These are phyloP conservation scores for Amphibalanus amphitrite DNA, from an alignment of 1,140 invertebrate species.

Conservation along the genomic window DNA sequence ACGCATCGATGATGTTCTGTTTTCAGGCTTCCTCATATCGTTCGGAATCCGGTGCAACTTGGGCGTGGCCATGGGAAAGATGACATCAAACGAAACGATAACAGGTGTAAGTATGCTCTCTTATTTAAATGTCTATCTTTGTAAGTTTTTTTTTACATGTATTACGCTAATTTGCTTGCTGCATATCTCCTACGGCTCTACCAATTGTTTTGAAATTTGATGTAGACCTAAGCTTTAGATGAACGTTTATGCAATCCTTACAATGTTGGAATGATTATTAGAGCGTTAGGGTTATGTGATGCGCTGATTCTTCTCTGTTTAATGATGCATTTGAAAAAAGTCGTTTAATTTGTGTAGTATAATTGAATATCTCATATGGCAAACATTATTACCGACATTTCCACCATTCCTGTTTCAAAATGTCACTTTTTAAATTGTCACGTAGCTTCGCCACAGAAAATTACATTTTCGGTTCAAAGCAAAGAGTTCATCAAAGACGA, in stretches of 20 bases:
- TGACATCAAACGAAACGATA: constrained; percentile 33
- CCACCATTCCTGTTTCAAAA: neutral
- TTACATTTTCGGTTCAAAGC: too few relatives aligned
- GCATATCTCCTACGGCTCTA: too few relatives aligned
- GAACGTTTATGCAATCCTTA: too few relatives aligned
- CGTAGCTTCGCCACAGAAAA: too few relatives aligned
- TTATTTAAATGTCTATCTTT: constrained; percentile 8
- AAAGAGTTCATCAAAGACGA: too few relatives aligned
- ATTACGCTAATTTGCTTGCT: too few relatives aligned
- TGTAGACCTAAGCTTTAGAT: too few relatives aligned
- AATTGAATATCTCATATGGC: neutral
- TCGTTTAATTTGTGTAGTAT: neutral
- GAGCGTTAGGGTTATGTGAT: too few relatives aligned
- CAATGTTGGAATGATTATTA: too few relatives aligned
- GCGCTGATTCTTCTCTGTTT: too few relatives aligned
- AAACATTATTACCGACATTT: neutral
- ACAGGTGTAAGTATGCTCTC: constrained; percentile 19
- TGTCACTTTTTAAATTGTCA: neutral
- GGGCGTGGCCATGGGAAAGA: constrained; percentile 79
- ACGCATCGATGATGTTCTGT: constrained; percentile 10
- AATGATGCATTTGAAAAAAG: constrained; percentile 1
- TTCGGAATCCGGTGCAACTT: constrained; percentile 92
- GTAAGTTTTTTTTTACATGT: too few relatives aligned
- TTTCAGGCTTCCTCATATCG: constrained; percentile 67
- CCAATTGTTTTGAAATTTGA: too few relatives aligned